Percentiles rank a stretch among this genome's conserved stretches.
These are phyloP conservation scores for Aphelenchoides fujianensis DNA, from an alignment of 1,140 invertebrate genomes.

Conservation along the genomic window DNA sequence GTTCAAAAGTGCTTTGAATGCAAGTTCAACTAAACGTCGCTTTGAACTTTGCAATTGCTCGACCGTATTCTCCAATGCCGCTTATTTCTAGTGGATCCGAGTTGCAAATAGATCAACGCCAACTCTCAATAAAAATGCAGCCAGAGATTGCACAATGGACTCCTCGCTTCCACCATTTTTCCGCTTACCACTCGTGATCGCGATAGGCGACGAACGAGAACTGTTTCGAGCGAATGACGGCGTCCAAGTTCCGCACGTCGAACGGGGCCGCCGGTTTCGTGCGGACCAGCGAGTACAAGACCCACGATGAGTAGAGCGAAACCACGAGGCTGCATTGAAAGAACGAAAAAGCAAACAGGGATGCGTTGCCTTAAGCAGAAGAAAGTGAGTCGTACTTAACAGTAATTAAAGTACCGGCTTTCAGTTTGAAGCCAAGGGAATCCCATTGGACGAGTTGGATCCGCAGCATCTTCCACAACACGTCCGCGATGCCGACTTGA, in stretches of 20 bases:
- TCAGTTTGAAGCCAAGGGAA: not conserved
- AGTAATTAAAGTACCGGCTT: constrained; percentile 1
- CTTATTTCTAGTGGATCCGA: no score
- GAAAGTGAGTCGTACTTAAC: not conserved
- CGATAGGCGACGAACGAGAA: not conserved
- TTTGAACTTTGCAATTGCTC: no score
- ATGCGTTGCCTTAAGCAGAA: not conserved
- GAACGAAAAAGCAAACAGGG: not conserved
- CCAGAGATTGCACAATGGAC: no score
- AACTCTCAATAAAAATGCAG: no score
- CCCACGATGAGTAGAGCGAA: not conserved
- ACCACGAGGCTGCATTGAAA: not conserved
- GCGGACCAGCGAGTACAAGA: not conserved
- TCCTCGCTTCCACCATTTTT: no score
- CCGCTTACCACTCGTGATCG: not conserved
- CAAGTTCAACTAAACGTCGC: no score
- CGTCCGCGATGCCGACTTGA: not conserved
- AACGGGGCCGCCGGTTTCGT: not conserved
- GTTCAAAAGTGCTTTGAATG: no score
- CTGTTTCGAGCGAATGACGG: not conserved
- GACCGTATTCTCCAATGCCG: no score
- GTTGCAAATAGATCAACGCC: no score
- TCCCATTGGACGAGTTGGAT: not conserved
- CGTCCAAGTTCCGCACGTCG: not conserved
- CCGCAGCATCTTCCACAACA: not conserved